Percentiles rank a stretch among this genome's conserved stretches.
phyloP scores from a whole-genome alignment of 1,140 invertebrate genomes.

The Rhysida immarginata region DNA sequence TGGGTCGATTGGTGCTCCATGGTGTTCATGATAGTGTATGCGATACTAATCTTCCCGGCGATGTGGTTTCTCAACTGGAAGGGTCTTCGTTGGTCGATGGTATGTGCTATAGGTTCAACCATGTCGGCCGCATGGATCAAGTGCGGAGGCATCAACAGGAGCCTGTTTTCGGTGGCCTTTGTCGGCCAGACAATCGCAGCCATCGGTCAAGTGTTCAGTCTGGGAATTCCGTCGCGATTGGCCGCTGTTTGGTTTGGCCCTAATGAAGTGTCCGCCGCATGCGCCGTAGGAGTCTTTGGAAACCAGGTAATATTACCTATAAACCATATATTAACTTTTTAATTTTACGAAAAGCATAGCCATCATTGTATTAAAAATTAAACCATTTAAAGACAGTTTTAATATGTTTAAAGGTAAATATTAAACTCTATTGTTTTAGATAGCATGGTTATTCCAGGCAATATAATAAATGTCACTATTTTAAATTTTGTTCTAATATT shows the following conservation, averaged over 20 bases:
- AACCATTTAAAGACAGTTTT: no score
- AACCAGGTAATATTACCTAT: constrained; percentile 82
- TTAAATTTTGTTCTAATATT: no score
- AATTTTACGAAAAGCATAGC: no score
- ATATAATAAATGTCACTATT: no score
- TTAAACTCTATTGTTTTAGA: no score
- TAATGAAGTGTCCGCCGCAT: constrained; percentile 86
- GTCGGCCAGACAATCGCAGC: constrained; percentile 77
- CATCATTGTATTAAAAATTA: no score
- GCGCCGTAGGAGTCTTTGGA: constrained; percentile 94
- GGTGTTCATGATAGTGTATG: constrained; percentile 93
- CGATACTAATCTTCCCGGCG: constrained; percentile 89
- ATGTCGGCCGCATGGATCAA: constrained; percentile 86
- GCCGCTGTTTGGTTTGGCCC: constrained; percentile 96
- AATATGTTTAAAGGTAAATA: no score
- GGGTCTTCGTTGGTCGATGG: constrained; percentile 67
- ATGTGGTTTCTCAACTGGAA: constrained; percentile 76
- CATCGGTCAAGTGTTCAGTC: constrained; percentile 70
- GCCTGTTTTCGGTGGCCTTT: constrained; percentile 73
- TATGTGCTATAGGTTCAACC: constrained; percentile 76
- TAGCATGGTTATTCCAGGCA: no score
- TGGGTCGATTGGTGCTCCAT: constrained; percentile 98
- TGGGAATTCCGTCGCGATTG: constrained; percentile 80
- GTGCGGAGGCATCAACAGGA: constrained; percentile 55
- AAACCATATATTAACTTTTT: no score